Percentiles rank a stretch among this genome's conserved stretches.
phyloP scores from a whole-genome alignment of 2,888 invertebrate species.

The Fragum fragum region DNA sequence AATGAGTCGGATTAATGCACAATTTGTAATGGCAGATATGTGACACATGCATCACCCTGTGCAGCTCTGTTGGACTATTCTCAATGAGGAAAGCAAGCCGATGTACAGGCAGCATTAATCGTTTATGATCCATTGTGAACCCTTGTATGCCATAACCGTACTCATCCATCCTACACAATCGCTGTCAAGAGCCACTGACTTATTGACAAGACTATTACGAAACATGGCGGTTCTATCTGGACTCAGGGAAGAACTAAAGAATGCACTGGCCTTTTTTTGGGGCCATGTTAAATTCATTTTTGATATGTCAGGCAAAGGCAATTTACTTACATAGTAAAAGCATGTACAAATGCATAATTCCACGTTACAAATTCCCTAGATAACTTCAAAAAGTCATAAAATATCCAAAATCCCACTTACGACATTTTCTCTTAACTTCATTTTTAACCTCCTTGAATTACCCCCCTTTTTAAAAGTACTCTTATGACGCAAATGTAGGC shows the following conservation, averaged over 20 bases:
- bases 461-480: not conserved
- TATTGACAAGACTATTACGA: not conserved
- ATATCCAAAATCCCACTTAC: not conserved
- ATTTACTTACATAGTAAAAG: not conserved
- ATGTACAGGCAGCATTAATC: not conserved
- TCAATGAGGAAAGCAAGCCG: not conserved
- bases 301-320: not conserved
- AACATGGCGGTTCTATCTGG: not conserved
- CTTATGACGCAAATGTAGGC: not conserved
- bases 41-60: not conserved
- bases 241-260: conserved; percentile 6
- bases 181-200: not conserved
- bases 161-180: not conserved
- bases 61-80: not conserved
- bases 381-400: not conserved
- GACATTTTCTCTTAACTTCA: not conserved
- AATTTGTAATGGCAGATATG: not conserved
- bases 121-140: not conserved
- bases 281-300: not conserved
- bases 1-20: not conserved
- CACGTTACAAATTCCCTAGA: not conserved
- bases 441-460: not conserved
- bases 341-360: not conserved
- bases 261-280: not conserved
- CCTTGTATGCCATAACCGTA: not conserved